Conservation (phyloP, 1,140 invertebrate species). For the Lethrus apterus region DNA sequence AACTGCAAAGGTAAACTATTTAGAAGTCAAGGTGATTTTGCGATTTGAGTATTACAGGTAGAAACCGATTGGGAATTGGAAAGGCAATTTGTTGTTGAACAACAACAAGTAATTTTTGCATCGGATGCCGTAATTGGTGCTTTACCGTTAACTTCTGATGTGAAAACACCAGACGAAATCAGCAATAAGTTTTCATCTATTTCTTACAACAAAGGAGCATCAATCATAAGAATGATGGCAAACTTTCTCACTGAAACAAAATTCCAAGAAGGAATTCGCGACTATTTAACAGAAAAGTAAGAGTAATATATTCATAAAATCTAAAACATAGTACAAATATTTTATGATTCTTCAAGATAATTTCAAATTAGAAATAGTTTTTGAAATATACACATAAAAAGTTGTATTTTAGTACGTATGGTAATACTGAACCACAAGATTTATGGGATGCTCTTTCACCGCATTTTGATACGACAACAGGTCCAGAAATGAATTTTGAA, state of each 20-base stretch:
- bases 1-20: slow-evolving; percentile 22
- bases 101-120: slow-evolving; percentile 38
- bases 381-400: neutral
- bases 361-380: no score
- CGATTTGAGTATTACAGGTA: slow-evolving; percentile 9
- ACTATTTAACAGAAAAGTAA: slow-evolving; percentile 49
- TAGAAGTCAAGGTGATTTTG: no score
- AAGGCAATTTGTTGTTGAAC: slow-evolving; percentile 42
- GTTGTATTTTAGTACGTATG: slow-evolving; percentile 45
- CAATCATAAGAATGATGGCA: slow-evolving; percentile 53
- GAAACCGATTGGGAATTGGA: slow-evolving; percentile 25
- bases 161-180: slow-evolving; percentile 29
- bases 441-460: slow-evolving; percentile 37
- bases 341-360: no score
- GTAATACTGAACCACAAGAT: slow-evolving; percentile 42
- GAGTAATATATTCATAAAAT: slow-evolving; percentile 24
- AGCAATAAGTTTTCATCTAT: slow-evolving; percentile 50
- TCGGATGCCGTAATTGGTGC: slow-evolving; percentile 25
- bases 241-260: slow-evolving; percentile 55
- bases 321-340: slow-evolving; percentile 1
- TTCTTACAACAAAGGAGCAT: slow-evolving; percentile 52
- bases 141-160: slow-evolving; percentile 36
- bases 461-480: slow-evolving; percentile 6
- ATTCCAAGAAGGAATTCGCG: slow-evolving; percentile 52
- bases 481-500: slow-evolving; percentile 1